Base-by-base conservation (phyloP, 2,888 invertebrate species). In the Campoletis raptor region DNA sequence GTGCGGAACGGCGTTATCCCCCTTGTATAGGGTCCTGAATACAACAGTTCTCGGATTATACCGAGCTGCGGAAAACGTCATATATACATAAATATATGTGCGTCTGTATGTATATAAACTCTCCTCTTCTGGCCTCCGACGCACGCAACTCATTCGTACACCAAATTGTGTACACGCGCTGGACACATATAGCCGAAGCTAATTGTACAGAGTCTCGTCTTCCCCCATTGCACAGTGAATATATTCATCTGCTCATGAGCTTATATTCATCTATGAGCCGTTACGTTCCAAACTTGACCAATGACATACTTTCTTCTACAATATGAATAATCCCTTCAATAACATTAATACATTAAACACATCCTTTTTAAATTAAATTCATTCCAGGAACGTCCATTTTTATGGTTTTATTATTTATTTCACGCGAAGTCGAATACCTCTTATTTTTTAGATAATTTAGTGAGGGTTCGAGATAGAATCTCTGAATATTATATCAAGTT, bases 21-120 rank as follows among this genome's bases (percentile, higher is more conserved):
- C 82, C 18, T 76, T 76, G 57, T 82, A 36, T 82, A 77, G 70
- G 18, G 24, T 69, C n/a, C 69, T 24, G 69, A 82, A 82, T 77
- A 61, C 61, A 77, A 76, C 76, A 42, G 45, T 82, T 69, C 9
- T 48, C n/a, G 42, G 36, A 64, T 72, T 81, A 81, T 81, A 52
- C 73, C 21, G 24, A 52, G 48, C 42, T 73, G 12, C 24, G 66
- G 73, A 52, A 64, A 73, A 66, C 73, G 24, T 61, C 40, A n/a
- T 37, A 36, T 40, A 64, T 36, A 52, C 24, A 52, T 30, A 64
- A 18, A 70, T n/a, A 40, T 30, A 30, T 37, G 45, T 37, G 30
- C 30, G 0, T 52, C n/a, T 74, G 37, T 74, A 57, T 24, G 24
- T 57, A 12, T 52, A 80, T 70, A 80, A 70, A 70, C 36, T 48